These are phyloP conservation scores for Agelastica alni DNA, from an alignment of 2,888 invertebrate genomes.

Conservation along the genomic window DNA sequence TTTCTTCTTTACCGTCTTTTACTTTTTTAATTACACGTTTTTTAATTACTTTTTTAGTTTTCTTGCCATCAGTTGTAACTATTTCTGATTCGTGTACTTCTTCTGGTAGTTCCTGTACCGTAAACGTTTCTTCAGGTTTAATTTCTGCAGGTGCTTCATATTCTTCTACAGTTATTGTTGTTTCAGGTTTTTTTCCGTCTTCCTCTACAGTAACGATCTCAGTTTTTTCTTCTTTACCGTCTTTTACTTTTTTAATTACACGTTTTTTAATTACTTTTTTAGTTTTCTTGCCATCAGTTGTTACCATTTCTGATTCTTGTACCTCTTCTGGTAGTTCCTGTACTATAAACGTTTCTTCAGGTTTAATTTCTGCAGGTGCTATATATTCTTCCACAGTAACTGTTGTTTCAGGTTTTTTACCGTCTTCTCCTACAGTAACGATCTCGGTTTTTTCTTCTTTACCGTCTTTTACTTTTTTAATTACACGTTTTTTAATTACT, in stretches of 20 bases:
- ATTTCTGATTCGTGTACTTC: constrained; percentile 45
- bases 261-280: constrained; percentile 33
- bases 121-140: constrained; percentile 7
- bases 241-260: constrained; percentile 43
- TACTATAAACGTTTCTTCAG: constrained; percentile 41
- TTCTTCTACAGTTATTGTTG: constrained; percentile 54
- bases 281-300: constrained; percentile 41
- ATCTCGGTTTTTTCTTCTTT: constrained; percentile 49
- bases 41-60: constrained; percentile 41
- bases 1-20: constrained; percentile 47
- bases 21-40: constrained; percentile 47
- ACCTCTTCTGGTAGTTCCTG: constrained; percentile 52
- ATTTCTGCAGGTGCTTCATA: constrained; percentile 41
- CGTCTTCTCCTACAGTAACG: constrained; percentile 48
- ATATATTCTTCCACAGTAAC: constrained; percentile 40
- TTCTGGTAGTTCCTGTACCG: constrained; percentile 37
- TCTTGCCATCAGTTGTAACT: constrained; percentile 44
- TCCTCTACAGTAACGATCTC: constrained; percentile 48
- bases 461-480: constrained; percentile 49
- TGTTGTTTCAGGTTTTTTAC: constrained; percentile 52
- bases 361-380: constrained; percentile 23
- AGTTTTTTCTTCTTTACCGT: constrained; percentile 41
- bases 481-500: constrained; percentile 44
- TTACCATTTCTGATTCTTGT: constrained; percentile 41
- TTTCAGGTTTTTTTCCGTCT: constrained; percentile 51